Evolutionary conservation across 1,140 invertebrate genomes (phyloP).

Genomic region (Atta texana): DNA sequence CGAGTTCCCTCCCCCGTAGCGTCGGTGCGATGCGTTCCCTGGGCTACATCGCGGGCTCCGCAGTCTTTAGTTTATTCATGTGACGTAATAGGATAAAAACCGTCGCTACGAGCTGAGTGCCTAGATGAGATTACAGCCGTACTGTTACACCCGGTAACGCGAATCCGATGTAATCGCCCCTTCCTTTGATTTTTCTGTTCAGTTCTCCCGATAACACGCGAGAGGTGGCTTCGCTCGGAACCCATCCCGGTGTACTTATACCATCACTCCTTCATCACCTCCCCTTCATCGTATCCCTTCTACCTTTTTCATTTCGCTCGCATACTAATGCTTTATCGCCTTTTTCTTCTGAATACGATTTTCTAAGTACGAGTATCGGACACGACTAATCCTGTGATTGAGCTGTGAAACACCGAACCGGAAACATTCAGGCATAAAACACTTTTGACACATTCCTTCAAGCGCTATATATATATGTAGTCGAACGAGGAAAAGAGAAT

Average conservation of each 20-base stretch:
- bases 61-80: constrained; percentile 86
- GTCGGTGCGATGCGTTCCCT: constrained; percentile 66
- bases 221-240: constrained; percentile 8
- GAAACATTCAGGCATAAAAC: neutral
- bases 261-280: neutral
- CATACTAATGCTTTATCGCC: constrained; percentile 1
- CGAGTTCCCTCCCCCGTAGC: constrained; percentile 43
- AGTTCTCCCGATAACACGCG: constrained; percentile 41
- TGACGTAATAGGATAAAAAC: constrained; percentile 86
- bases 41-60: constrained; percentile 76
- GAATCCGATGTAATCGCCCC: constrained; percentile 79
- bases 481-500: neutral
- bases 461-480: neutral
- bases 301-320: neutral
- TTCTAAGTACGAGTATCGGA: neutral
- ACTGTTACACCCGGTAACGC: constrained; percentile 79
- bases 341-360: constrained; percentile 10
- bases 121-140: constrained; percentile 85
- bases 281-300: neutral
- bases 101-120: constrained; percentile 83
- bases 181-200: constrained; percentile 67
- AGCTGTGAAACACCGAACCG: neutral
- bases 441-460: neutral
- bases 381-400: neutral
- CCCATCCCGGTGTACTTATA: constrained; percentile 24